A percentile compares a stretch with the other conserved stretches of the same genome.
These are phyloP conservation scores for Lipotes vexillifer DNA, from an alignment of 2,113 vertebrate species.

Conservation along the genomic window DNA sequence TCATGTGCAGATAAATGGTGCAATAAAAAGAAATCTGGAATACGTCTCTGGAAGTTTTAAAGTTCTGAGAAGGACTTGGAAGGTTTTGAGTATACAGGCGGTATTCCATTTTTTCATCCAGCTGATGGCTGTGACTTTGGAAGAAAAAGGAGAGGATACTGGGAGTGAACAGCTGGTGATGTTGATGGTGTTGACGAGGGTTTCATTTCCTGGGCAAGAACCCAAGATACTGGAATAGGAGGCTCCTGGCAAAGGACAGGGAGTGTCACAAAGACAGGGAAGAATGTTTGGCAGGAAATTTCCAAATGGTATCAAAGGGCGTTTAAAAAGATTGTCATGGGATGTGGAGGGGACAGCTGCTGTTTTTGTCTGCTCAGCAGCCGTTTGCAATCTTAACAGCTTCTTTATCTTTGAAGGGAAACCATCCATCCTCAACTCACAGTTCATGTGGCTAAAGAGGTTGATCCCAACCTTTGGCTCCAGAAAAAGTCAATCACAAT, in stretches of 20 bases:
- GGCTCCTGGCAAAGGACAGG: neutral
- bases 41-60: neutral
- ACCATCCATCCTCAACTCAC: neutral
- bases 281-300: neutral
- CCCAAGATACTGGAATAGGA: neutral
- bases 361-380: neutral
- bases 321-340: neutral
- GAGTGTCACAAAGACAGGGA: neutral
- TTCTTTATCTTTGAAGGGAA: conserved; percentile 1
- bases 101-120: neutral
- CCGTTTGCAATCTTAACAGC: neutral
- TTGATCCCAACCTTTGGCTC: neutral
- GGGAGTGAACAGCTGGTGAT: neutral
- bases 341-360: neutral
- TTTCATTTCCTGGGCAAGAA: conserved; percentile 6
- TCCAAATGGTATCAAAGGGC: neutral
- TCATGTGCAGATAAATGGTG: neutral
- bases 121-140: neutral
- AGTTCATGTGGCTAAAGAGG: neutral
- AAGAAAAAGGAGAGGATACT: neutral
- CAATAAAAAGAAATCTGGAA: neutral
- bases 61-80: neutral
- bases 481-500: neutral
- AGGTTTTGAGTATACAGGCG: neutral
- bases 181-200: neutral